A percentile compares a stretch with the other conserved stretches of the same genome.
Evolutionary conservation across 2,888 invertebrate genomes (phyloP).

Genomic region (Zygogramma bicolorata): DNA sequence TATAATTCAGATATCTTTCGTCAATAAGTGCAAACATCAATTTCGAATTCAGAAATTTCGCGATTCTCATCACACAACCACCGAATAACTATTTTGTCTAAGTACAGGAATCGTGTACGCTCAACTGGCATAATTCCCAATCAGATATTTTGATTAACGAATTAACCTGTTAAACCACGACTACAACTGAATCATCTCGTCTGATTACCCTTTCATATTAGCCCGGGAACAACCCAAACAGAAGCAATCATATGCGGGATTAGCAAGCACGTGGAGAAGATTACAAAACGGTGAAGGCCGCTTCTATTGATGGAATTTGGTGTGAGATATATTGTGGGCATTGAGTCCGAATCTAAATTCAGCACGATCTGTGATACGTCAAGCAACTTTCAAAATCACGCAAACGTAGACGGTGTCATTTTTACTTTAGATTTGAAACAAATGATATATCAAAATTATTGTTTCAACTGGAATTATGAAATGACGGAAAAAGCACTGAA

Average conservation of each 20-base stretch:
- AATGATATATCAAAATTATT: too few relatives aligned
- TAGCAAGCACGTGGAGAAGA: slow-evolving; percentile 15
- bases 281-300: neutral
- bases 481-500: too few relatives aligned
- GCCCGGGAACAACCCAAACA: slow-evolving; percentile 40
- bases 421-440: too few relatives aligned
- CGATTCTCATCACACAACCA: too few relatives aligned
- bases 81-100: too few relatives aligned
- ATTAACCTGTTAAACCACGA: slow-evolving; percentile 46
- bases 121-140: slow-evolving; percentile 40
- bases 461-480: too few relatives aligned
- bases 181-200: slow-evolving; percentile 44
- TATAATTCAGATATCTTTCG: too few relatives aligned
- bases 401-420: too few relatives aligned
- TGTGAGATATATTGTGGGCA: neutral
- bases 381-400: too few relatives aligned
- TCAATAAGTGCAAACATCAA: too few relatives aligned
- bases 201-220: slow-evolving; percentile 49
- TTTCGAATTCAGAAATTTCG: too few relatives aligned
- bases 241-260: slow-evolving; percentile 49
- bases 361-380: too few relatives aligned
- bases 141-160: slow-evolving; percentile 48
- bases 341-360: neutral
- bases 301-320: neutral
- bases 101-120: slow-evolving; percentile 5